Evolutionary conservation across 2,888 invertebrate species (phyloP).

Genomic region (Troilus luridus): DNA sequence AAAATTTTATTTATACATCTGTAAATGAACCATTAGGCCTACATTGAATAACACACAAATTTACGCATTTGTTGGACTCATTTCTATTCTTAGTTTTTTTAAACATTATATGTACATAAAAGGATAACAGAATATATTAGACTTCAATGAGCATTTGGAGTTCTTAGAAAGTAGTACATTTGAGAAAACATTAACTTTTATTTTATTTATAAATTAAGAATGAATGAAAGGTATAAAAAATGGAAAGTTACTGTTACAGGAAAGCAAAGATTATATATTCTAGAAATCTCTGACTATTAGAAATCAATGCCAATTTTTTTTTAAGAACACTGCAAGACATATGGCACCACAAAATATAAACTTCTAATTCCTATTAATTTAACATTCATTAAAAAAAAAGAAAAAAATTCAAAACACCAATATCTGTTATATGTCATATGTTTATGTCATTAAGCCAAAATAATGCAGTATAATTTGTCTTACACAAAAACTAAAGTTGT

Average conservation of each 20-base stretch:
- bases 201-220: slow-evolving; percentile 45
- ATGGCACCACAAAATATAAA: slow-evolving; percentile 53
- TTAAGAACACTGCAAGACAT: background rate
- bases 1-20: slow-evolving; percentile 66
- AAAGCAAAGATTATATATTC: slow-evolving; percentile 42
- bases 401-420: background rate
- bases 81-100: slow-evolving; percentile 49
- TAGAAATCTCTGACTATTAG: slow-evolving; percentile 32
- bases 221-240: slow-evolving; percentile 45
- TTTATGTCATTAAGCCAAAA: background rate
- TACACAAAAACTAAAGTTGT: background rate
- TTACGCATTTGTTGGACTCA: slow-evolving; percentile 56
- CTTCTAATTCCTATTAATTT: slow-evolving; percentile 24
- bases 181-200: slow-evolving; percentile 50
- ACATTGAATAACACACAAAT: slow-evolving; percentile 64
- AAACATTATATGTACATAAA: slow-evolving; percentile 50
- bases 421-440: background rate
- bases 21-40: slow-evolving; percentile 65
- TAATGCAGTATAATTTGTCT: background rate
- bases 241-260: slow-evolving; percentile 36
- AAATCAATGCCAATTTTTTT: slow-evolving; percentile 1
- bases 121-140: slow-evolving; percentile 56
- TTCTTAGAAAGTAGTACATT: slow-evolving; percentile 46
- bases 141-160: slow-evolving; percentile 59
- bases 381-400: background rate